Conservation (phyloP, 2,888 invertebrate species). For the Cheilosia urbana region DNA sequence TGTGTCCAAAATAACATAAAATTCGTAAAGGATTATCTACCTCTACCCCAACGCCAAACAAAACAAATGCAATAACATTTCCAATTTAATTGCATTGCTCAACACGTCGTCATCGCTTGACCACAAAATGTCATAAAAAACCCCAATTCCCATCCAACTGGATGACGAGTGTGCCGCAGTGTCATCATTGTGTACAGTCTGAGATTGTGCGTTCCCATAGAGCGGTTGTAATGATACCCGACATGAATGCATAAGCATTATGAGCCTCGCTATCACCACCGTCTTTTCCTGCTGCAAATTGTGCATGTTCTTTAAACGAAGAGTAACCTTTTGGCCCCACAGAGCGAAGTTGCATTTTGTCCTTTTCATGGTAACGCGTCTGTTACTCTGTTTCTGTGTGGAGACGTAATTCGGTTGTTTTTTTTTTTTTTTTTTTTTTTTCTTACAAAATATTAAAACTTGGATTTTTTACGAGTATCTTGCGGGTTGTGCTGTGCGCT, state of each 20-base stretch:
- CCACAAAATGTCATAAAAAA: conserved; percentile 64
- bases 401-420: conserved; percentile 28
- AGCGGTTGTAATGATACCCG: conserved; percentile 26
- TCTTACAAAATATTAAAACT: conserved; percentile 53
- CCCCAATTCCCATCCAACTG: conserved; percentile 52
- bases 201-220: conserved; percentile 40
- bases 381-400: conserved; percentile 4
- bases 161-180: conserved; percentile 46
- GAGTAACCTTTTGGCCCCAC: conserved; percentile 59
- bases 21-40: conserved; percentile 6
- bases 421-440: neutral
- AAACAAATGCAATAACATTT: conserved; percentile 4
- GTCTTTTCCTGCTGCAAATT: conserved; percentile 8
- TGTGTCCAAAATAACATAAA: conserved; percentile 19
- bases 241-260: conserved; percentile 55
- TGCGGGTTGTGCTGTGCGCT: conserved; percentile 24
- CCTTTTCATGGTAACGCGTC: conserved; percentile 38
- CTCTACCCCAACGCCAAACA: neutral
- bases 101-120: conserved; percentile 49
- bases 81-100: conserved; percentile 36
- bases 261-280: conserved; percentile 8
- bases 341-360: conserved; percentile 55
- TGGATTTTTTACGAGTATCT: conserved; percentile 40
- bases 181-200: neutral
- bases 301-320: conserved; percentile 28